Conservation (phyloP, 1,140 invertebrate genomes). For the Ceratitis capitata region DNA sequence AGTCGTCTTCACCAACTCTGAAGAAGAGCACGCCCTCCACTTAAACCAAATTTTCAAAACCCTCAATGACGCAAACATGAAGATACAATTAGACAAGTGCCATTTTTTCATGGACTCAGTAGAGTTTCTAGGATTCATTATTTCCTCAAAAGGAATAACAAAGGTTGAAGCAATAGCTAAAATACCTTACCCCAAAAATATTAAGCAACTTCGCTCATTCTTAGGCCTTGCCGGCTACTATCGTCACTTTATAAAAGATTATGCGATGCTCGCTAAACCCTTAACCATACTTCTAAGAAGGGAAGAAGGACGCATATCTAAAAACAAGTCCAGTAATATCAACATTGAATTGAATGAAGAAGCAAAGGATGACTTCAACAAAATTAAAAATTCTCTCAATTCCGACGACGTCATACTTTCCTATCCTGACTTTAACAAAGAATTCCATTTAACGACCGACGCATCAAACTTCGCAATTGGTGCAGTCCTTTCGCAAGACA, state of each 20-base stretch:
- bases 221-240: slow-evolving; percentile 54
- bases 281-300: slow-evolving; percentile 39
- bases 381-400: too few species aligned
- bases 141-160: slow-evolving; percentile 47
- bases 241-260: slow-evolving; percentile 50
- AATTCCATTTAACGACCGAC: slow-evolving; percentile 58
- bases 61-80: slow-evolving; percentile 47
- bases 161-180: slow-evolving; percentile 48
- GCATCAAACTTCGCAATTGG: slow-evolving; percentile 57
- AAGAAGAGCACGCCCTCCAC: slow-evolving; percentile 40
- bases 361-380: slow-evolving; percentile 51
- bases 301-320: slow-evolving; percentile 37
- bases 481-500: slow-evolving; percentile 57
- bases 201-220: slow-evolving; percentile 51
- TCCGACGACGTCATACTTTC: slow-evolving; percentile 47
- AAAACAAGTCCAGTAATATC: slow-evolving; percentile 48
- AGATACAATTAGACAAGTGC: slow-evolving; percentile 51
- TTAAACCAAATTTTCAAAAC: slow-evolving; percentile 47
- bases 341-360: slow-evolving; percentile 49
- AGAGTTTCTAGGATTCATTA: slow-evolving; percentile 51
- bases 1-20: slow-evolving; percentile 43
- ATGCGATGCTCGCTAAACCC: slow-evolving; percentile 48
- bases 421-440: slow-evolving; percentile 56
- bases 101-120: slow-evolving; percentile 47
- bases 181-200: slow-evolving; percentile 50